phyloP scores from a whole-genome alignment of 2,797 vertebrate genomes.

The Microcaecilia unicolor region DNA sequence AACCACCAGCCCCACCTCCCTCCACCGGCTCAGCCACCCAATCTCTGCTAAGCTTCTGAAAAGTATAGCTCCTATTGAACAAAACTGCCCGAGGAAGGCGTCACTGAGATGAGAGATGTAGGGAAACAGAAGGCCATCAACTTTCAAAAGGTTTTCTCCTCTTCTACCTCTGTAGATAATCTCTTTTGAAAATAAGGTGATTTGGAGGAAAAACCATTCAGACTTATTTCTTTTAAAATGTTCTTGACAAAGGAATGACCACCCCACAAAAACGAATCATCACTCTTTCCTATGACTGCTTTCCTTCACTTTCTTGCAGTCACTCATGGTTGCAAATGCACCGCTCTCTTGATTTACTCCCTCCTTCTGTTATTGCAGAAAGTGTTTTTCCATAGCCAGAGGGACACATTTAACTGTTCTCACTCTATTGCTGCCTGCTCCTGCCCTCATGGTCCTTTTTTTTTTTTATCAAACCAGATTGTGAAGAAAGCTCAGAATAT shows the following conservation, averaged over 20 bases:
- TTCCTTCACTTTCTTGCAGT: slow-evolving; percentile 14
- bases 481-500: slow-evolving; percentile 23
- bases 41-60: too few species aligned
- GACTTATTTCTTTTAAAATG: too few species aligned
- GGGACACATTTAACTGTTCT: slow-evolving; percentile 55
- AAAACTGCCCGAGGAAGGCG: too few species aligned
- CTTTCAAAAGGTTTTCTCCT: too few species aligned
- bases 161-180: too few species aligned
- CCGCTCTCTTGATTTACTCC: slow-evolving; percentile 40
- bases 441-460: slow-evolving; percentile 21
- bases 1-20: too few species aligned
- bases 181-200: too few species aligned
- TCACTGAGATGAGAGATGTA: too few species aligned
- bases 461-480: slow-evolving; percentile 22
- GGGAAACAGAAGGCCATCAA: too few species aligned
- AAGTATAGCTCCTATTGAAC: too few species aligned
- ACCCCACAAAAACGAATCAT: slow-evolving; percentile 10
- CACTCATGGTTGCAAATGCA: slow-evolving; percentile 36
- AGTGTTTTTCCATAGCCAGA: slow-evolving; percentile 29
- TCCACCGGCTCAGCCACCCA: too few species aligned
- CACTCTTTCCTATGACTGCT: slow-evolving; percentile 13
- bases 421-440: slow-evolving; percentile 27
- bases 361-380: slow-evolving; percentile 40
- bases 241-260: slow-evolving; percentile 1
- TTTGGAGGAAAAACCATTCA: too few species aligned